Base-by-base conservation (phyloP, 1,140 invertebrate genomes). In the Drosophila saltans region DNA sequence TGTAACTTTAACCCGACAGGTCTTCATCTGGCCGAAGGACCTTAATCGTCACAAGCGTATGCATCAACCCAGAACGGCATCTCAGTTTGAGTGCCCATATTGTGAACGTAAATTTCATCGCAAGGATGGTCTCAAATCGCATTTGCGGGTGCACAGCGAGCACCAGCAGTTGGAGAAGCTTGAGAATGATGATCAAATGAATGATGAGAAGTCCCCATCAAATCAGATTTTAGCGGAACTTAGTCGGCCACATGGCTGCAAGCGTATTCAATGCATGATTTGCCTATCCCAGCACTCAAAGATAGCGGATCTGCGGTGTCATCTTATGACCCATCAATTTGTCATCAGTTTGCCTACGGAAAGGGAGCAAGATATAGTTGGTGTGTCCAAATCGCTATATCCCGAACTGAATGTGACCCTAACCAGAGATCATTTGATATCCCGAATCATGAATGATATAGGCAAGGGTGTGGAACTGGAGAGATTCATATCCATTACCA, bases 91-190 rank as follows among this genome's bases (percentile, higher is more conserved):
- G 66, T 94, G 94, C 62, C 79, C 93, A 5, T 77, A 92, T 10
- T 94, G 94, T 69, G 90, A 93, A 3, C 93, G 93, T 67, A 94
- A 93, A 73, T 94, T 94, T 48, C 91, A 93, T 59, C 92, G 93
- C 36, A 93, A 93, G 67, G 93, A 94, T 72, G 93, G 93, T 7
- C 72, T 92, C 0, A 86, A 90, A n/a, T 86, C 86, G 0, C 91
- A 92, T 33, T 45, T 91, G 67, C 72, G 82, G 5, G 71, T 81
- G 2, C 91, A 92, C 30, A 24, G 67, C 2, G 72, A 71, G 11
- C 66, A 65, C 8, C 52, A 66, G 10, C 39, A 59, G 21, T 30
- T 61, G 2, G 9, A 8, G 4, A 26, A n/a, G 1, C 16, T 24
- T 45, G 8, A 24, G 1, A 43, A 78, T 9, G 52, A 66, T 8